Evolutionary conservation across 2,113 vertebrate species (phyloP).

Genomic region (Eolophus roseicapilla): DNA sequence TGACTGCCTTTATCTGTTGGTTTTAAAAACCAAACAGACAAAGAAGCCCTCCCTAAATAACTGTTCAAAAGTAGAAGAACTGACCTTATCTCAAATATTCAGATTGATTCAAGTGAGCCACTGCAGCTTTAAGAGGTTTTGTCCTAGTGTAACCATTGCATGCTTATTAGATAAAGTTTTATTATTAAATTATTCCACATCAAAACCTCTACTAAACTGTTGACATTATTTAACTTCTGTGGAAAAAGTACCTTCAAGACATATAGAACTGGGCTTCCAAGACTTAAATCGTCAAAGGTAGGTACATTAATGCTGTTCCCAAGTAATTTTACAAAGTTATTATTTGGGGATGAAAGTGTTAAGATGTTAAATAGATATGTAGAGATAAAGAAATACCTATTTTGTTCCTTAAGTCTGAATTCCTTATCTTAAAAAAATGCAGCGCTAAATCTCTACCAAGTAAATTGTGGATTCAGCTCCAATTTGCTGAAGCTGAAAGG

Average conservation of each 20-base stretch:
- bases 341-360: conserved; percentile 71
- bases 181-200: conserved; percentile 79
- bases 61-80: background rate
- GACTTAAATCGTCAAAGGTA: conserved; percentile 87
- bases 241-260: conserved; percentile 89
- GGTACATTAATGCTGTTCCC: conserved; percentile 84
- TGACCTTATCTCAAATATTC: conserved; percentile 35
- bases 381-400: conserved; percentile 15
- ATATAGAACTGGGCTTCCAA: conserved; percentile 89
- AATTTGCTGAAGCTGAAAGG: background rate
- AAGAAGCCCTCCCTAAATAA: conserved; percentile 47
- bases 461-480: conserved; percentile 33
- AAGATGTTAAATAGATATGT: conserved; percentile 31
- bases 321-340: conserved; percentile 70
- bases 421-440: background rate
- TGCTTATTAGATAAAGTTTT: conserved; percentile 78
- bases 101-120: conserved; percentile 65
- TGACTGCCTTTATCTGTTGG: conserved; percentile 18
- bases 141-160: conserved; percentile 77
- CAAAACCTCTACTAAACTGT: conserved; percentile 94
- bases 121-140: conserved; percentile 80
- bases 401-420: conserved; percentile 32
- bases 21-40: background rate
- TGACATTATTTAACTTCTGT: conserved; percentile 92
- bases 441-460: background rate